Evolutionary conservation across 1,140 invertebrate species (phyloP).

Genomic region (Zophobas atratus): DNA sequence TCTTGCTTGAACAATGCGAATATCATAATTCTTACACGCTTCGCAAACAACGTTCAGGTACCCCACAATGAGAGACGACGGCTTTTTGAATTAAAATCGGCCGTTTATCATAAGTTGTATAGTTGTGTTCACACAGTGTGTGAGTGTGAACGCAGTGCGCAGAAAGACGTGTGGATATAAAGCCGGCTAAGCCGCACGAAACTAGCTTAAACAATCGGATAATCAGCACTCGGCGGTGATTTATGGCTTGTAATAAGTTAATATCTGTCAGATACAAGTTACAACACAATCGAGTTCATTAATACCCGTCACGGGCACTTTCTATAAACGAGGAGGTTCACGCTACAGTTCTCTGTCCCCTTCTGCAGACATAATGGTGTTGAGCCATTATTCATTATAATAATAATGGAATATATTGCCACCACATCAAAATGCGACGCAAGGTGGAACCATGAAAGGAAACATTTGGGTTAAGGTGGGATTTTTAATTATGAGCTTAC

Average conservation of each 20-base stretch:
- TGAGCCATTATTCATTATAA: constrained; percentile 49
- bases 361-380: constrained; percentile 46
- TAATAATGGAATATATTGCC: constrained; percentile 42
- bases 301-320: constrained; percentile 58
- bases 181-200: constrained; percentile 44
- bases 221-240: constrained; percentile 59
- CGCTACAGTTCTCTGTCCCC: constrained; percentile 44
- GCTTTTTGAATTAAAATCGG: constrained; percentile 51
- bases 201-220: constrained; percentile 58
- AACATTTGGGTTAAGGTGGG: too few relatives aligned
- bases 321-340: constrained; percentile 50
- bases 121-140: constrained; percentile 19
- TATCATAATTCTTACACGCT: constrained; percentile 52
- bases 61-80: constrained; percentile 18
- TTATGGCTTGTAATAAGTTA: constrained; percentile 61
- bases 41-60: constrained; percentile 31
- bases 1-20: constrained; percentile 52
- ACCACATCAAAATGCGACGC: constrained; percentile 13
- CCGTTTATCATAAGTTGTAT: constrained; percentile 51
- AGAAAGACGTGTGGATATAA: constrained; percentile 37
- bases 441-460: not conserved
- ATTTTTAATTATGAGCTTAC: too few relatives aligned
- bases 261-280: constrained; percentile 60
- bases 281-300: constrained; percentile 60
- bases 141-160: constrained; percentile 9